Conservation (phyloP, 1,140 invertebrate genomes). For the Trichomalopsis sarcophagae region DNA sequence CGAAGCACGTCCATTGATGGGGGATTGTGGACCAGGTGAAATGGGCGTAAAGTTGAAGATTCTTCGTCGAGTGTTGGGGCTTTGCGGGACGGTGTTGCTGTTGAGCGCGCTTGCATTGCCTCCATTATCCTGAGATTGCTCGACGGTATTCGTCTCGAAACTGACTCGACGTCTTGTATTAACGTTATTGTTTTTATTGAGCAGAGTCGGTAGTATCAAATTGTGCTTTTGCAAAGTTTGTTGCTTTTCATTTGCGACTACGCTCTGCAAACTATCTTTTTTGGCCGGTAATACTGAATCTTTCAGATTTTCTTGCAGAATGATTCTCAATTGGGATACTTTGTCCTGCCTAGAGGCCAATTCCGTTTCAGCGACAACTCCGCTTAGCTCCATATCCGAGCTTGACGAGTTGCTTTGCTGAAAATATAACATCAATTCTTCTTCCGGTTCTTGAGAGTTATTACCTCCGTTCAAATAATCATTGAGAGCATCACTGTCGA, state of each 20-base stretch:
- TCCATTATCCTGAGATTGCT: slow-evolving; percentile 64
- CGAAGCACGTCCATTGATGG: slow-evolving; percentile 73
- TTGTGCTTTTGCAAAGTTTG: slow-evolving; percentile 64
- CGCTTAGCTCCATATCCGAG: slow-evolving; percentile 65
- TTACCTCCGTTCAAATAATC: slow-evolving; percentile 85
- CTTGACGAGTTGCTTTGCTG: slow-evolving; percentile 75
- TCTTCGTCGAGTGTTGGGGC: slow-evolving; percentile 81
- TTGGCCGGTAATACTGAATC: slow-evolving; percentile 57
- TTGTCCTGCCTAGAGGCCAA: slow-evolving; percentile 77
- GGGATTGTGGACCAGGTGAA: slow-evolving; percentile 82
- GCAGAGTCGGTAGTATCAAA: slow-evolving; percentile 66
- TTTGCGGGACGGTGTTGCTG: slow-evolving; percentile 76
- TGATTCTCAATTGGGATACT: slow-evolving; percentile 82
- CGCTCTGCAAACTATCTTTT: slow-evolving; percentile 55
- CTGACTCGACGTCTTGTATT: slow-evolving; percentile 76
- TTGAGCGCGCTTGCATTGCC: slow-evolving; percentile 45
- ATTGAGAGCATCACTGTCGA: slow-evolving; percentile 85
- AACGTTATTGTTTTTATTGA: slow-evolving; percentile 63
- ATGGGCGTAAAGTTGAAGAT: slow-evolving; percentile 91
- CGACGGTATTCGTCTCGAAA: slow-evolving; percentile 76
- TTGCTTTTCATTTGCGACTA: slow-evolving; percentile 59
- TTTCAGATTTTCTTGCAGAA: slow-evolving; percentile 82
- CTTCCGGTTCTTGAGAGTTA: slow-evolving; percentile 87
- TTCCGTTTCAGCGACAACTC: slow-evolving; percentile 58
- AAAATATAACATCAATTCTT: slow-evolving; percentile 87